Conservation (phyloP, 2,113 vertebrate species). For the Actinemys pallida region DNA sequence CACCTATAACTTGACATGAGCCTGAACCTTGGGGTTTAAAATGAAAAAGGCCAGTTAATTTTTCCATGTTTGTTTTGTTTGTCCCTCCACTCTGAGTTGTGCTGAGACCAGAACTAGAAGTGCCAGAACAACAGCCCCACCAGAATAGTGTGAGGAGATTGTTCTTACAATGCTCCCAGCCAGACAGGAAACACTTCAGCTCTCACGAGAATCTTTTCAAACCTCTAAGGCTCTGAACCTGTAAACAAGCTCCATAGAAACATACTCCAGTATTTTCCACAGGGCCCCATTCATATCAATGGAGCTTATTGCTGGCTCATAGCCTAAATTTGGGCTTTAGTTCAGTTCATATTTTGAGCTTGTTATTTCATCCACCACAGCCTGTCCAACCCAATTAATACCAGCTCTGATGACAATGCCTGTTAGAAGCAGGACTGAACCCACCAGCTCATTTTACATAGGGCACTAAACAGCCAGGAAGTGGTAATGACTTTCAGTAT, state of each 20-base stretch:
- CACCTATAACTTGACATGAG: background rate
- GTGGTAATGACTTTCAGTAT: constrained; percentile 50
- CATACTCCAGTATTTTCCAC: background rate
- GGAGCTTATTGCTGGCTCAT: constrained; percentile 22
- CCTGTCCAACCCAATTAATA: background rate
- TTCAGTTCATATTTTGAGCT: background rate
- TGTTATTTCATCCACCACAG: constrained; percentile 19
- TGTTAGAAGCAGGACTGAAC: constrained; percentile 11
- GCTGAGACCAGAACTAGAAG: background rate
- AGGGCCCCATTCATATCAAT: background rate
- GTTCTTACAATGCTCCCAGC: constrained; percentile 28
- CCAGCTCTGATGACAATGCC: background rate
- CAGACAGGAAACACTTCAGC: constrained; percentile 6
- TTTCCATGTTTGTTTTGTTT: background rate
- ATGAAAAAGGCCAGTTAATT: background rate
- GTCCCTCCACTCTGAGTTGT: background rate
- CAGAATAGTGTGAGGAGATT: constrained; percentile 12
- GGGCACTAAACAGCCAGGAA: constrained; percentile 51
- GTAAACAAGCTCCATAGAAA: constrained; percentile 51
- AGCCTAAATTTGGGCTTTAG: constrained; percentile 46
- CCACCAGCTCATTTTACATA: constrained; percentile 11
- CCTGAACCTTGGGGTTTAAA: background rate
- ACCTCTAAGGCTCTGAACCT: background rate
- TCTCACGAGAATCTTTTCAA: background rate
- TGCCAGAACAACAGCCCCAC: constrained; percentile 17